Evolutionary conservation across 2,113 vertebrate genomes (phyloP), one percentile per base, ranked within the genome.

Genomic region (Plecotus auritus): DNA sequence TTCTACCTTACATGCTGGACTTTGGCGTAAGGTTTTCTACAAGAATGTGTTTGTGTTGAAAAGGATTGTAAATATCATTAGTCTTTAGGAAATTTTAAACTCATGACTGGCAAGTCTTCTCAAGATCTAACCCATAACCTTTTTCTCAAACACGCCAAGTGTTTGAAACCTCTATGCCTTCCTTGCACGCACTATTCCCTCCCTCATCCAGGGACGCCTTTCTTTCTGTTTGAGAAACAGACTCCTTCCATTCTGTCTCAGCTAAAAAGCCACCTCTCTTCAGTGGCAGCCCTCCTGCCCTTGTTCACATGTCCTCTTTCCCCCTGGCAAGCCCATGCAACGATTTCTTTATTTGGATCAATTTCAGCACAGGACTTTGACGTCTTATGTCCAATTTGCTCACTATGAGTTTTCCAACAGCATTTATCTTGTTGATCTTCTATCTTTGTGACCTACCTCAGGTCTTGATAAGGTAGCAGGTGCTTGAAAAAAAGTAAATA

Each of bases 321-420:
- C 37, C 11, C 73, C 22, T 51, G 28, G 22, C 70, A 70, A 95
- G 22, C 17, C 40, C n/a, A 11, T 11, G 28, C 13, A 20, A 40
- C 45, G 40, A 91, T 73, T 88, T 86, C 37, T 93, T 85, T 59
- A 54, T 40, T 14, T 28, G 4, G 56, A 59, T 85, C 22, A 7
- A 22, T 91, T 93, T 93, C 10, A 20, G 22, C n/a, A 17, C 17
- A 61, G 7, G 47, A 85, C 40, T 88, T 56, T 2, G 18, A 88
- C 17, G 32, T 76, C 67, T 85, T 20, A 56, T 84, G 61, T 94
- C 78, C n/a, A 73, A 30, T 82, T 91, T 77, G 67, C 26, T 91
- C 30, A 40, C 42, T 69, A 20, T 16, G n/a, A 54, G 23, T 70
- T 77, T 91, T 84, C 59, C 37, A 70, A 28, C 5, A 80, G 42